phyloP scores from a whole-genome alignment of 1,140 invertebrate species.

The Euglossa dilemma region DNA sequence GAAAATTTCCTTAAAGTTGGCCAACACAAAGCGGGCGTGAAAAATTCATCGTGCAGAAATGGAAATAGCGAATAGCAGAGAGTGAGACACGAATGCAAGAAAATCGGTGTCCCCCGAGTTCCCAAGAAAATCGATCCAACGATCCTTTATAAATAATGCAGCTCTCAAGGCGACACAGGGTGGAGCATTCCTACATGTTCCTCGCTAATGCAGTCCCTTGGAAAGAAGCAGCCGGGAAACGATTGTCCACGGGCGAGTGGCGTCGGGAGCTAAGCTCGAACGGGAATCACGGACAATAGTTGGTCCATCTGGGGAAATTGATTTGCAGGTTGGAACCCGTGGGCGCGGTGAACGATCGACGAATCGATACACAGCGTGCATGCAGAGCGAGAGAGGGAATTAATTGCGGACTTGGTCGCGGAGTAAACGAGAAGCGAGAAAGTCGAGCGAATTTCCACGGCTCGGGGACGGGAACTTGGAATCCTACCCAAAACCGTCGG shows the following conservation, averaged over 20 bases:
- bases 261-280: too few relatives aligned
- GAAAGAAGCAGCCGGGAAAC: conserved; percentile 6
- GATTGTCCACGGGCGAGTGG: conserved; percentile 7
- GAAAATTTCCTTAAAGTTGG: too few relatives aligned
- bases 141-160: conserved; percentile 52
- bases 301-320: conserved; percentile 10
- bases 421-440: background rate
- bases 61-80: background rate
- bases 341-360: conserved; percentile 50
- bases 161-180: conserved; percentile 13
- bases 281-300: conserved; percentile 21
- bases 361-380: conserved; percentile 33
- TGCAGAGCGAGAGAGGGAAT: conserved; percentile 18
- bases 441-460: conserved; percentile 11
- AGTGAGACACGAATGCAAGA: background rate
- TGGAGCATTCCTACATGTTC: conserved; percentile 39
- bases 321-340: conserved; percentile 38
- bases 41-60: background rate
- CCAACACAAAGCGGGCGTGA: too few relatives aligned
- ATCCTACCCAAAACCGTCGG: too few relatives aligned
- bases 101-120: background rate
- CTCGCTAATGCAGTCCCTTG: conserved; percentile 13
- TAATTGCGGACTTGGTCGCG: conserved; percentile 13
- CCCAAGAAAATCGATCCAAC: conserved; percentile 34
- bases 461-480: background rate